Base-by-base conservation (phyloP, 2,888 invertebrate genomes). In the Euplagia quadripunctaria region DNA sequence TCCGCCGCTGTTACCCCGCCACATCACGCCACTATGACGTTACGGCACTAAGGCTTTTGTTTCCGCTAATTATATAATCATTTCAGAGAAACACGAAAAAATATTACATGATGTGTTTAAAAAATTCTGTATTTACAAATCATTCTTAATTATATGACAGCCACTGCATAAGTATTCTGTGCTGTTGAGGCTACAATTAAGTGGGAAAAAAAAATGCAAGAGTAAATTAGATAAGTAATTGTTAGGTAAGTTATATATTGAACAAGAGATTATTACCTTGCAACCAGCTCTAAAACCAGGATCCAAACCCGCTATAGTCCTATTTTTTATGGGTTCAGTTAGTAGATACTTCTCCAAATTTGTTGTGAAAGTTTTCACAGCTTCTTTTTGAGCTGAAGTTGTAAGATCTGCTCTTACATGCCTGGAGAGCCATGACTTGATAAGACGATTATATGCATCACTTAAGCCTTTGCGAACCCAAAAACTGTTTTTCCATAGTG, bases 261-360 rank as follows among this genome's bases (percentile, higher is more conserved):
- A 43, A 43, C 0, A 16, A 42, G 17, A 43, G 17, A 58, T 42
- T 51, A 61, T 73, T 80, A 98, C 94, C 96, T 99, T 99, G 89
- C 99, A 99, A 1, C 99, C 99, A 88, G 98, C 97, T 77, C 94
- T 96, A 89, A 97, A 99, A 0, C 99, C 99, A 0, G 99, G 99
- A 95, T 99, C 99, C 70, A 99, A 96, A 0, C 98, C 99, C 49
- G 98, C 94, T 74, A 99, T 98, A 11, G 96, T 96, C 89, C 97
- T 97, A 55, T 98, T 98, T 87, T 98, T 97, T 0, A 98, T 96
- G 0, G 99, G 99, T 31, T 98, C 97, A 65, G 97, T 97, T 16
- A 99, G 92, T 11, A 99, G 94, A 70, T 99, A 96, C 83, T 98
- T 97, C 87, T 98, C 98, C 42, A 99, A 93, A 92, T 99, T 99